Evolutionary conservation across 2,797 vertebrate genomes (phyloP), one percentile per base, ranked within the genome.

Genomic region (Sebastes wilsoni): DNA sequence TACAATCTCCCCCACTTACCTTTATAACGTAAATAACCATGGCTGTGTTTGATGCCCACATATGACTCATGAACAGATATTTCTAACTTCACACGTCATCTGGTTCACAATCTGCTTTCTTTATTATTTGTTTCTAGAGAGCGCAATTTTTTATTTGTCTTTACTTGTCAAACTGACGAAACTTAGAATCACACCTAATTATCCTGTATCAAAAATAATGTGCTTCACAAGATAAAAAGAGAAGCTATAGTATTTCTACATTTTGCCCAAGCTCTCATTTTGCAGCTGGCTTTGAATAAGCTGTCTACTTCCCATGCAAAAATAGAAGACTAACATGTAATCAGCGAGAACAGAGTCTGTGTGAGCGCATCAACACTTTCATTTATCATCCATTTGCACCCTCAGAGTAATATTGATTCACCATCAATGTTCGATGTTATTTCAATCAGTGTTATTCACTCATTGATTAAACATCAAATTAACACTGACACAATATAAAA

Each of bases 371-470:
- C 42, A 86, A 81, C 62, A 64, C 70, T 66, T 77, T 38, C 59
- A 86, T 88, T 88, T 85, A 81, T 54, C 64, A 79, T 73, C 36
- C 72, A 77, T 88, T 81, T 74, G 8, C 42, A 36, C 56, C 36
- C 76, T 60, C 61, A 12, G 88, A 79, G 67, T 69, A 38, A 68
- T 75, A 87, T 90, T 80, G 85, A 91, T 88, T 87, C 59, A 34
- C 52, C 34, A 34, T 65, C 65, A 73, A 56, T 81, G 85, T 89
- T 87, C 25, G 1, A 73, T 79, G 66, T 60, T 77, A 34, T 82
- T 83, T 83, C 78, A 90, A 89, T 90, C 78, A 88, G 61, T 38
- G 69, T 54, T 80, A 83, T 89, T 88, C 75, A 82, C 30, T 76
- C 62, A 85, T 61, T 82, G 64, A 89, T 82, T 79, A 80, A 69